Conservation (phyloP, 1,140 invertebrate species). For the Atta cephalotes region DNA sequence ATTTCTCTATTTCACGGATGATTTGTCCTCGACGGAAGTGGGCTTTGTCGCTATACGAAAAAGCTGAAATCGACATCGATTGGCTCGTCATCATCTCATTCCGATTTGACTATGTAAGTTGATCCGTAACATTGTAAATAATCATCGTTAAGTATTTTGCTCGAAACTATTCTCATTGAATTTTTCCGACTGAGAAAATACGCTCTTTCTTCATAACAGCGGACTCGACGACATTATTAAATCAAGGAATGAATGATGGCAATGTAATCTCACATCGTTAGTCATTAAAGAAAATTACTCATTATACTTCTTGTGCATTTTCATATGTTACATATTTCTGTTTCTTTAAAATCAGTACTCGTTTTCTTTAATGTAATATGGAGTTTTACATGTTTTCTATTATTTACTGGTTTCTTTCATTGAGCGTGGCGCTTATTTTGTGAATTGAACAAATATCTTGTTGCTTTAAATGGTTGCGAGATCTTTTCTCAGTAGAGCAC, state of each 20-base stretch:
- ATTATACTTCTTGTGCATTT: background rate
- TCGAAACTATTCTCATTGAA: slow-evolving; percentile 45
- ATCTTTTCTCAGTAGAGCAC: slow-evolving; percentile 10
- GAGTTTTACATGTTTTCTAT: background rate
- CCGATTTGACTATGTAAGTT: slow-evolving; percentile 44
- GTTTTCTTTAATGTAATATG: background rate
- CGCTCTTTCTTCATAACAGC: background rate
- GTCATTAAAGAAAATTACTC: slow-evolving; percentile 27
- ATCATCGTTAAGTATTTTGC: slow-evolving; percentile 63
- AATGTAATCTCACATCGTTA: slow-evolving; percentile 31
- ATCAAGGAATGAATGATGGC: slow-evolving; percentile 28
- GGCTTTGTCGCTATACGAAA: slow-evolving; percentile 51
- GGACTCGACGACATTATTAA: slow-evolving; percentile 22
- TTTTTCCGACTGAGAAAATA: slow-evolving; percentile 38
- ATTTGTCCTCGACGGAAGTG: slow-evolving; percentile 68
- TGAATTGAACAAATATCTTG: slow-evolving; percentile 34
- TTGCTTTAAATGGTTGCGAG: slow-evolving; percentile 11
- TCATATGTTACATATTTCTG: background rate
- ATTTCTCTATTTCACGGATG: slow-evolving; percentile 74
- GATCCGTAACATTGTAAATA: slow-evolving; percentile 66
- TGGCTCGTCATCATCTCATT: slow-evolving; percentile 38
- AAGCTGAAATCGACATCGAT: slow-evolving; percentile 64
- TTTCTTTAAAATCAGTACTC: background rate
- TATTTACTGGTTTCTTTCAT: background rate
- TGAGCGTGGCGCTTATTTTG: background rate